These are phyloP conservation scores for Phaenicophaeus curvirostris DNA, from an alignment of 2,797 vertebrate genomes.

Conservation along the genomic window DNA sequence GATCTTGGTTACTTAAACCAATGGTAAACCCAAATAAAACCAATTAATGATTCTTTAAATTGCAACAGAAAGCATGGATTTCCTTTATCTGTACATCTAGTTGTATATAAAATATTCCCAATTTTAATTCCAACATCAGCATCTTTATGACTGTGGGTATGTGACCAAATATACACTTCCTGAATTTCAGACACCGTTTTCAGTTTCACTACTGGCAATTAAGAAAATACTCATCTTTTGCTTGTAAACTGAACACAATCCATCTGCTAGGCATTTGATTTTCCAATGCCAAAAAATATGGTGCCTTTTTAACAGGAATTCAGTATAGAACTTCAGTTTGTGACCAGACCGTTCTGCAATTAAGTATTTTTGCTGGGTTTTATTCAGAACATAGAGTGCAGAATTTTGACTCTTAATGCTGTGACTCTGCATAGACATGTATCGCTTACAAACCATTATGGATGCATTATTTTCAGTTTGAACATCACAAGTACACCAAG, in stretches of 20 bases:
- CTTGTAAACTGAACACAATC: neutral
- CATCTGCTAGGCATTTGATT: neutral
- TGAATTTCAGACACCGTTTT: neutral
- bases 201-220: neutral
- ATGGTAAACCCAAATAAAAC: neutral
- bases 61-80: neutral
- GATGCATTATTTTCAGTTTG: neutral
- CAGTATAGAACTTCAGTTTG: neutral
- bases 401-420: slow-evolving; percentile 10
- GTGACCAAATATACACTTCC: neutral
- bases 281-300: neutral
- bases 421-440: neutral
- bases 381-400: neutral
- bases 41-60: neutral
- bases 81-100: neutral
- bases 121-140: neutral
- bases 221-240: neutral
- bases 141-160: neutral
- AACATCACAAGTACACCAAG: neutral
- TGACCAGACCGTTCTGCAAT: neutral
- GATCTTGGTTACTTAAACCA: neutral
- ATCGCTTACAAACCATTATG: neutral
- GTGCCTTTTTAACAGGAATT: neutral
- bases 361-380: neutral
- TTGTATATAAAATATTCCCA: neutral